Base-by-base conservation (phyloP, 2,113 vertebrate genomes). In the Hemibates koningsi region DNA sequence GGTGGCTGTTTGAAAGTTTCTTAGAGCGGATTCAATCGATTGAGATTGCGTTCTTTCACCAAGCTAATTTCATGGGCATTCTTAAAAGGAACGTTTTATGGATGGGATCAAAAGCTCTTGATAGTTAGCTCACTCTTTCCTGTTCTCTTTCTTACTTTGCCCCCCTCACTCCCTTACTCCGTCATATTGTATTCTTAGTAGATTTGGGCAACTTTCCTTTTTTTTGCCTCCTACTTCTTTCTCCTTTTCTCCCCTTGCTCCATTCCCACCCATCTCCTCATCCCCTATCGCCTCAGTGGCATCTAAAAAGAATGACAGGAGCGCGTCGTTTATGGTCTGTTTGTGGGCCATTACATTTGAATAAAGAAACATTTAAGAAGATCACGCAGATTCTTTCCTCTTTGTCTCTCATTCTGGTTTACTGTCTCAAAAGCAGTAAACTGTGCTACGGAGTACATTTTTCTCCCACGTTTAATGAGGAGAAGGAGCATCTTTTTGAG, bases 61-160 rank as follows among this genome's bases (percentile, higher is more conserved):
- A 9, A 90, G 91, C 88, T 94, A 94, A 95, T 96, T 96, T 95
- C 94, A 94, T 92, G 93, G 92, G 90, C 91, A 87, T 96, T 94
- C 93, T 93, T 94, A 91, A 93, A 93, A 89, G 89, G 86, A 93
- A 78, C 78, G 76, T 90, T 94, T 95, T 94, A 91, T 90, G 83
- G 89, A 85, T 73, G 81, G 89, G 90, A 88, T 95, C 91, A 92
- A 94, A 94, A 89, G 93, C 87, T 83, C 82, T 87, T 93, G 86
- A 92, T 89, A 85, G 90, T 85, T 88, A 84, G 83, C 89, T 85
- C 79, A 83, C 73, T 83, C 81, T 88, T 88, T 86, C 81, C 86
- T 89, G 85, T 91, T 86, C 84, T 80, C 88, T 81, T 89, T 82
- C 89, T 85, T 45, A 6, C 82, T 88, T 79, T 41, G 38, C 86